Base-by-base conservation (phyloP, 2,113 vertebrate genomes). In the Carassius auratus region DNA sequence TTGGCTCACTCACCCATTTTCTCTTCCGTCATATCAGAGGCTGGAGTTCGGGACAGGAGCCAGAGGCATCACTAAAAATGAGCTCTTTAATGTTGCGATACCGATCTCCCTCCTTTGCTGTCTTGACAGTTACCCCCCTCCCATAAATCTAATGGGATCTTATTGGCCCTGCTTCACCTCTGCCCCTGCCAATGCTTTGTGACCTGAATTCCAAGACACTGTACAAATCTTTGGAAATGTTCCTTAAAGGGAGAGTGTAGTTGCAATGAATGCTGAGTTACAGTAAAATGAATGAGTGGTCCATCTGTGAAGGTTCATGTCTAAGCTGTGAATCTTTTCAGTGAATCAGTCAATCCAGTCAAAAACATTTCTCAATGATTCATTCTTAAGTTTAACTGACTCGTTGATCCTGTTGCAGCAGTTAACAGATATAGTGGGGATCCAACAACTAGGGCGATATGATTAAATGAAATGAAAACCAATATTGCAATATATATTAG, bases 11-110 rank as follows among this genome's bases (percentile, higher is more conserved):
- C 74, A 38, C 26, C 15, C 74, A 52, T 78, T 48, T 69, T 79
- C 76, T 57, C 48, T 85, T 45, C 80, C 3, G 57, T 73, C 55
- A 19, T 17, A n/a, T 62, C 50, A 68, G 66, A 80, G 30, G 52
- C 69, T 74, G 75, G 23, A 7, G 19, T 52, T 76, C 42, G 79
- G 83, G 88, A 86, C 74, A 6, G 81, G 45, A 38, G 79, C 88
- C 88, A 87, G 79, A 71, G 30, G 73, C 79, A 14, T 84, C 59
- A 64, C 79, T 62, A 66, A 87, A 79, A 68, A 75, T 64, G 30
- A 30, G 71, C 83, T 85, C 64, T 73, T 85, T 87, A 73, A 26
- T 85, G 79, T 78, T 83, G 79, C 78, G 75, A 64, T 79, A 83
- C 83, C 74, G 61, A 79, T 85, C 64, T 80, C 73, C 79, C 83